These are phyloP conservation scores for Drosophila tsacasi DNA, from an alignment of 1,140 invertebrate species.

Conservation along the genomic window DNA sequence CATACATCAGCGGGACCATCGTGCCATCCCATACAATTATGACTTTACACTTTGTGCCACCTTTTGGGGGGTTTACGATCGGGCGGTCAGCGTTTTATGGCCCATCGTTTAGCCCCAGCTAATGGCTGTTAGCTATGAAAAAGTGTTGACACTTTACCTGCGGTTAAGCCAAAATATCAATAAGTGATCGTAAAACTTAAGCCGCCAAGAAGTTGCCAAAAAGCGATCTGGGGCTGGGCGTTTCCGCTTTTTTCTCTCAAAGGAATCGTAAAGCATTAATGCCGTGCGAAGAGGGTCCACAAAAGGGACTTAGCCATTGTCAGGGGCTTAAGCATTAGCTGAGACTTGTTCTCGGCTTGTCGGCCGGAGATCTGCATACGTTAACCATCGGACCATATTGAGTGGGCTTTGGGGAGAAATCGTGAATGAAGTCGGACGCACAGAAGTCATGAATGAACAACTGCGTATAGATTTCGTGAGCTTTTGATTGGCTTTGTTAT, in stretches of 20 bases:
- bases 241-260: conserved; percentile 58
- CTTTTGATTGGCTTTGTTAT: conserved; percentile 19
- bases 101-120: conserved; percentile 54
- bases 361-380: conserved; percentile 41
- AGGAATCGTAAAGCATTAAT: conserved; percentile 53
- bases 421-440: conserved; percentile 33
- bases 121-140: conserved; percentile 51
- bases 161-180: conserved; percentile 54
- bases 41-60: conserved; percentile 60
- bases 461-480: not conserved
- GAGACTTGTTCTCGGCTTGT: conserved; percentile 38
- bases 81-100: conserved; percentile 53
- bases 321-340: conserved; percentile 50
- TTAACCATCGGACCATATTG: conserved; percentile 4
- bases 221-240: conserved; percentile 37
- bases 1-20: conserved; percentile 43
- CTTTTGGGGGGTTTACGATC: conserved; percentile 73
- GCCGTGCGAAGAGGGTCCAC: conserved; percentile 60
- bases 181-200: conserved; percentile 67
- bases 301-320: conserved; percentile 59
- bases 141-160: conserved; percentile 72
- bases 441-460: conserved; percentile 37
- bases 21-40: conserved; percentile 58
- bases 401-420: conserved; percentile 33
- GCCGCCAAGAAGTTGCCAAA: conserved; percentile 48